Evolutionary conservation across 2,888 invertebrate genomes (phyloP), one percentile per base, ranked within the genome.

Genomic region (Ptilodon capucinus): DNA sequence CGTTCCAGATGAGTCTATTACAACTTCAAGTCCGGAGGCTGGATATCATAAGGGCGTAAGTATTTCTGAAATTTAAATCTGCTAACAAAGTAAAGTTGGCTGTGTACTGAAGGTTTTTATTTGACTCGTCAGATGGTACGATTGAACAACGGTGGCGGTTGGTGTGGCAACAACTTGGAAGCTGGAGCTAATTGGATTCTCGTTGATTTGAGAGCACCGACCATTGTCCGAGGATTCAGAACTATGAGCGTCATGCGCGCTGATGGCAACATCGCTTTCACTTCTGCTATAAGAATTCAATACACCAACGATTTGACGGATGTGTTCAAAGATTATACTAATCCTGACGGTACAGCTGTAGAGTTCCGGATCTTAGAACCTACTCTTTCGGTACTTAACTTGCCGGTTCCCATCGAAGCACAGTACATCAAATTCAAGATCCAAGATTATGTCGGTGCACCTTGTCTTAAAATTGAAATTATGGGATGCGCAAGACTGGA

Each of bases 401-500:
- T 98, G 9, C 98, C 98, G 0, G 93, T 97, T 74, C 97, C 98
- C 0, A 97, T 98, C 58, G 98, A 98, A 88, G 96, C 98, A 0
- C 95, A 97, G 64, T 98, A 94, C 68, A 91, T 98, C 2, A 95
- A 95, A 70, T 97, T 98, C 79, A 95, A 96, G 69, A 95, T 98
- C 43, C 94, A 95, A 86, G 97, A 97, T 78, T 98, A 96, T 74
- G 94, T 95, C 0, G 95, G 95, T 6, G 97, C 97, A 0, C 98
- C 98, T 0, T 98, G 98, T 73, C 86, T 98, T 51, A 96, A 97
- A 79, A 85, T 98, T 50, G 98, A 98, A 92, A 92, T 97, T 30
- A 97, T 97, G 97, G 98, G 98, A 14, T 98, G 98, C 75, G 96
- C 97, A 0, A 93, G 97, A 60, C 91, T 97, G 60, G 97, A 98